A percentile compares a stretch with the other conserved stretches of the same genome.
Evolutionary conservation across 2,797 vertebrate genomes (phyloP).

Genomic region (Paramormyrops hopkinsi): DNA sequence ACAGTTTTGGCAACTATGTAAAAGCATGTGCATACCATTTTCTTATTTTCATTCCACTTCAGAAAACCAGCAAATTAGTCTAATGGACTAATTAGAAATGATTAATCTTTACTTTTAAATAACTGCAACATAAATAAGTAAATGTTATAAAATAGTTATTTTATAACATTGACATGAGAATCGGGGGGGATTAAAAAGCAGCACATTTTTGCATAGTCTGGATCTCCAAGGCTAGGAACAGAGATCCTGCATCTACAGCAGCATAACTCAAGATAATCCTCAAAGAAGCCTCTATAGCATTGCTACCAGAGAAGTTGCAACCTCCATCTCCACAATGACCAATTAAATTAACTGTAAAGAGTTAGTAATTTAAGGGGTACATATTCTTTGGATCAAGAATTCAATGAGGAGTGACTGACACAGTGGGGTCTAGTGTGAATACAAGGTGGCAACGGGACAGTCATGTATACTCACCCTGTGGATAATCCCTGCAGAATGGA

Average conservation of each 20-base stretch:
- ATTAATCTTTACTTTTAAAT: not conserved
- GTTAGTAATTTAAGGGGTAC: not conserved
- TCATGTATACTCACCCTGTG: conserved; percentile 62
- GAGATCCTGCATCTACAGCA: not conserved
- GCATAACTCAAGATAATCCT: not conserved
- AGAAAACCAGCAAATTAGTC: not conserved
- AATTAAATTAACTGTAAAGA: not conserved
- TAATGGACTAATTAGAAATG: not conserved
- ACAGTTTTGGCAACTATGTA: not conserved
- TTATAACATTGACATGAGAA: not conserved
- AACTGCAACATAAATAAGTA: not conserved
- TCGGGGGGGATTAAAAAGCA: not conserved
- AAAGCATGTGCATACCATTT: not conserved
- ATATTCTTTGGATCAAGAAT: not conserved
- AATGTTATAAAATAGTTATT: not conserved
- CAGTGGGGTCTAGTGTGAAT: not conserved
- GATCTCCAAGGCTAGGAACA: not conserved
- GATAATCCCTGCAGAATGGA: conserved; percentile 74
- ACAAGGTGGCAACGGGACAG: not conserved
- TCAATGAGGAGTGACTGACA: not conserved
- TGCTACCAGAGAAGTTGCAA: not conserved
- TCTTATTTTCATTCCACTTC: not conserved
- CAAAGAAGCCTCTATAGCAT: not conserved
- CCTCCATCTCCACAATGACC: not conserved
- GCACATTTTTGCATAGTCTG: not conserved